These are phyloP conservation scores for Labroides dimidiatus DNA, from an alignment of 2,797 vertebrate species.

Conservation along the genomic window DNA sequence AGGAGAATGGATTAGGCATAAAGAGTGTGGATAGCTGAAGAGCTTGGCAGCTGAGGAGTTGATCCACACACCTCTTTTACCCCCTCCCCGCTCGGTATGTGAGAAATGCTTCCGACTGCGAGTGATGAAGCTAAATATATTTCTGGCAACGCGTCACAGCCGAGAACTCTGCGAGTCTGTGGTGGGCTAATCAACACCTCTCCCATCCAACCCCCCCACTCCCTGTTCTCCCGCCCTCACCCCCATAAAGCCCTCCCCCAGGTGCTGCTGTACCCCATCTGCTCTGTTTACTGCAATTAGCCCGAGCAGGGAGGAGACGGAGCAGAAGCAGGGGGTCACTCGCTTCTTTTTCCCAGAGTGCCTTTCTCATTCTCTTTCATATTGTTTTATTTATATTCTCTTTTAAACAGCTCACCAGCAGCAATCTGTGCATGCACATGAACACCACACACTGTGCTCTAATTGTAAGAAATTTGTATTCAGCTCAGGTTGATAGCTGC, in stretches of 20 bases:
- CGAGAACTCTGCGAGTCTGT: slow-evolving; percentile 23
- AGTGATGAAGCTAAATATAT: slow-evolving; percentile 54
- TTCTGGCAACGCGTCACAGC: slow-evolving; percentile 11
- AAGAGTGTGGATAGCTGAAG: slow-evolving; percentile 2
- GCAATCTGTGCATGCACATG: background rate
- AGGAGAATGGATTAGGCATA: slow-evolving; percentile 21
- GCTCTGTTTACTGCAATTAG: slow-evolving; percentile 77
- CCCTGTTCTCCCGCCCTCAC: slow-evolving; percentile 25
- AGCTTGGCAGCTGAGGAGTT: slow-evolving; percentile 8
- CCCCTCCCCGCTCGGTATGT: slow-evolving; percentile 8
- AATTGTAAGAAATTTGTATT: background rate
- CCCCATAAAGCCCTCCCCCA: slow-evolving; percentile 51
- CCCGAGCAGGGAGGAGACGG: slow-evolving; percentile 55
- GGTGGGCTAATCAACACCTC: slow-evolving; percentile 69
- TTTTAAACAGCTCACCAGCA: background rate
- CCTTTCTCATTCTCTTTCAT: slow-evolving; percentile 25
- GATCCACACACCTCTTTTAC: background rate
- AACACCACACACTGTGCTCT: background rate
- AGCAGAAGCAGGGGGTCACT: slow-evolving; percentile 39
- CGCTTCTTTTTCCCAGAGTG: slow-evolving; percentile 16
- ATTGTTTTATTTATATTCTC: slow-evolving; percentile 8
- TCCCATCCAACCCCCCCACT: slow-evolving; percentile 7
- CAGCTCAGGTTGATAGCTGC: background rate
- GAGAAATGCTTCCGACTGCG: slow-evolving; percentile 36
- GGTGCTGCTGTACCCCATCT: slow-evolving; percentile 75